phyloP scores from a whole-genome alignment of 2,797 vertebrate genomes.

The Sphenopsis melanotis region DNA sequence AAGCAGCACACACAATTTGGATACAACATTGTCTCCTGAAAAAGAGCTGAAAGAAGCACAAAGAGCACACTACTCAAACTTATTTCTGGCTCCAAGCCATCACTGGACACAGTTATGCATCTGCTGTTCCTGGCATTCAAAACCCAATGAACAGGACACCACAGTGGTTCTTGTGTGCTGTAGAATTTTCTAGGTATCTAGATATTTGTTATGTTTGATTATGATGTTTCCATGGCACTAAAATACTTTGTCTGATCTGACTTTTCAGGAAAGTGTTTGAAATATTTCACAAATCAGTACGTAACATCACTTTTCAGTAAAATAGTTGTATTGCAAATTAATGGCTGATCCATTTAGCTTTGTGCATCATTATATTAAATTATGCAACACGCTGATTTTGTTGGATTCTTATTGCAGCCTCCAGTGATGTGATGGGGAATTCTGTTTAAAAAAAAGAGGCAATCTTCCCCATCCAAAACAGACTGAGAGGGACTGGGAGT shows the following conservation, averaged over 20 bases:
- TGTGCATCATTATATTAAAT: not conserved
- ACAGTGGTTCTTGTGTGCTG: not conserved
- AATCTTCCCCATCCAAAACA: not conserved
- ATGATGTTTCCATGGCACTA: not conserved
- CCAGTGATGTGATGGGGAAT: not conserved
- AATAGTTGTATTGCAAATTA: not conserved
- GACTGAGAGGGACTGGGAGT: not conserved
- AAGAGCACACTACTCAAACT: not conserved
- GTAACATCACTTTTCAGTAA: not conserved
- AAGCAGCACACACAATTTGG: not conserved
- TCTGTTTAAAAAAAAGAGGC: not conserved
- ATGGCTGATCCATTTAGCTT: not conserved
- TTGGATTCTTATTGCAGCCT: not conserved
- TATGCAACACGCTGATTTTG: not conserved
- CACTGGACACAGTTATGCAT: not conserved
- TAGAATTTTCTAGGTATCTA: not conserved
- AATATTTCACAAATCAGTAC: not conserved
- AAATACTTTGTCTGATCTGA: not conserved
- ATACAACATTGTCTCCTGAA: not conserved
- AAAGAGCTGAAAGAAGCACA: not conserved
- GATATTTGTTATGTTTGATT: not conserved
- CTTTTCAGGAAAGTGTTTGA: not conserved
- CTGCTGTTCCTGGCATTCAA: not conserved
- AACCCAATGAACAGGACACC: not conserved
- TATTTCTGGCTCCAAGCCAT: not conserved